Evolutionary conservation across 1,140 invertebrate species (phyloP).

Genomic region (Penaeus japonicus): DNA sequence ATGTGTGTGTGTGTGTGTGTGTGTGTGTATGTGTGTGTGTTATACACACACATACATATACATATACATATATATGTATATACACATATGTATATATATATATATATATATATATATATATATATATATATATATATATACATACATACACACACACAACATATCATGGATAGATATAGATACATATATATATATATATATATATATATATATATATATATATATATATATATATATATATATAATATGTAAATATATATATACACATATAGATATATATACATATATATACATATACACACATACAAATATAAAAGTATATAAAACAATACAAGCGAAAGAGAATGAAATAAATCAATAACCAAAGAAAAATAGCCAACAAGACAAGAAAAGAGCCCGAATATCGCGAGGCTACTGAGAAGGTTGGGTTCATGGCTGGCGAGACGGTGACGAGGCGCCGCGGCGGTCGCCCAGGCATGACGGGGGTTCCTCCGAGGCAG

Average conservation of each 20-base stretch:
- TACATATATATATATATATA: not conserved
- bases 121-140: too few species aligned
- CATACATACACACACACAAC: too few species aligned
- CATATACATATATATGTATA: not conserved
- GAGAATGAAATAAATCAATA: too few species aligned
- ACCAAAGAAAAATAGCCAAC: too few species aligned
- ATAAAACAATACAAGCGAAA: too few species aligned
- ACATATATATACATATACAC: too few species aligned
- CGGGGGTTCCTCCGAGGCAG: not conserved
- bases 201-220: not conserved
- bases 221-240: not conserved
- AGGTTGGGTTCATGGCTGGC: not conserved
- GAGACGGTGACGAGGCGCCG: conserved; percentile 11
- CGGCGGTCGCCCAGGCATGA: not conserved
- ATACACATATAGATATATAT: not conserved
- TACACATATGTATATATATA: not conserved
- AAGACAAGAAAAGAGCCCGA: too few species aligned
- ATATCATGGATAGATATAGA: too few species aligned
- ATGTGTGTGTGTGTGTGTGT: not conserved
- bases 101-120: too few species aligned
- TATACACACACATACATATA: not conserved
- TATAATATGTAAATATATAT: not conserved
- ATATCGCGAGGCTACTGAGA: too few species aligned
- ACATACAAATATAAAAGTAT: too few species aligned
- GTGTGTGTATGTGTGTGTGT: not conserved